These are phyloP conservation scores for Romanogobio albipinnatus DNA, from an alignment of 2,113 vertebrate genomes.

Conservation along the genomic window DNA sequence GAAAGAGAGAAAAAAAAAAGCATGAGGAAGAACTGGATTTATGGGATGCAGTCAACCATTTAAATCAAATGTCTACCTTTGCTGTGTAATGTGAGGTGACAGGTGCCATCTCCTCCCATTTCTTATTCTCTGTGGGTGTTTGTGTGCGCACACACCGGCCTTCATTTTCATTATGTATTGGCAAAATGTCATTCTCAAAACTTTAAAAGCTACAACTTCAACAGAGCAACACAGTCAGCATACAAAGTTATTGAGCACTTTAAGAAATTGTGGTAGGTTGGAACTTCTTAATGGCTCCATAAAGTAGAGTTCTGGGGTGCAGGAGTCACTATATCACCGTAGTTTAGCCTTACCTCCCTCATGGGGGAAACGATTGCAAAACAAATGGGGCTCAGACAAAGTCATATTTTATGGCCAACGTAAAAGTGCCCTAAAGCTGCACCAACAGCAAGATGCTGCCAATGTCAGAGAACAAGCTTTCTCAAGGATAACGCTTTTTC, in stretches of 20 bases:
- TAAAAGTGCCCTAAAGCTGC: conserved; percentile 52
- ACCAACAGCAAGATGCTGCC: conserved; percentile 60
- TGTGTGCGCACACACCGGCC: conserved; percentile 9
- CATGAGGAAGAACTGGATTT: background rate
- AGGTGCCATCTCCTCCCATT: background rate
- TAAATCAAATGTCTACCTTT: conserved; percentile 18
- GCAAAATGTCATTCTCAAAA: conserved; percentile 55
- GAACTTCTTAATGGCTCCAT: conserved; percentile 62
- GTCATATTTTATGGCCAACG: conserved; percentile 61
- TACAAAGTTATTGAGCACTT: conserved; percentile 59
- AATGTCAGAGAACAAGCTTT: conserved; percentile 51
- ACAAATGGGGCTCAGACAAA: conserved; percentile 69
- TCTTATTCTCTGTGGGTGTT: conserved; percentile 12
- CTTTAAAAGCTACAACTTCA: conserved; percentile 53
- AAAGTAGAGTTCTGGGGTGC: conserved; percentile 60
- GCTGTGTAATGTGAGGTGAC: background rate
- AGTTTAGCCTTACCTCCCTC: conserved; percentile 52
- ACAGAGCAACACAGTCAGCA: conserved; percentile 45
- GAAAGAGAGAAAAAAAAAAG: background rate
- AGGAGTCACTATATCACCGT: conserved; percentile 63
- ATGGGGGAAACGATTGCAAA: conserved; percentile 62
- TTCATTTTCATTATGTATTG: conserved; percentile 47
- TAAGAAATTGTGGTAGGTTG: conserved; percentile 56
- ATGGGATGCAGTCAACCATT: background rate
- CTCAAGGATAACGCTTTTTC: conserved; percentile 49